phyloP scores from a whole-genome alignment of 2,888 invertebrate genomes.

The Erebia aethiops region DNA sequence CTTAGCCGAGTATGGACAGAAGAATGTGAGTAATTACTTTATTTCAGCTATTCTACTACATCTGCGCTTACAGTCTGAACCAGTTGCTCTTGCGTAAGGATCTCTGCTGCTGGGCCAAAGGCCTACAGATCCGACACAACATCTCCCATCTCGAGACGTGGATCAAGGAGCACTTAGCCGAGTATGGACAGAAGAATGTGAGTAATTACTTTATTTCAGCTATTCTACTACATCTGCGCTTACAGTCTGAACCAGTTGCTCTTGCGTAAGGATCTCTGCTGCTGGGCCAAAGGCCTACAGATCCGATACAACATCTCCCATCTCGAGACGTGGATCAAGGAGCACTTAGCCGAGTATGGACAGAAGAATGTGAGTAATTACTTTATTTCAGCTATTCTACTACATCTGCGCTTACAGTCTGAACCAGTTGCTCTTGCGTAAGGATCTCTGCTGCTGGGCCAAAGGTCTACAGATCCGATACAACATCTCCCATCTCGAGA shows the following conservation, averaged over 20 bases:
- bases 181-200: slow-evolving; percentile 75
- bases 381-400: too few species aligned
- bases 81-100: slow-evolving; percentile 97
- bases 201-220: slow-evolving; percentile 62
- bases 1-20: too few species aligned
- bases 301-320: slow-evolving; percentile 97
- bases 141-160: slow-evolving; percentile 97
- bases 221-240: slow-evolving; percentile 97
- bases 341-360: slow-evolving; percentile 83
- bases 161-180: slow-evolving; percentile 89
- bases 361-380: slow-evolving; percentile 75
- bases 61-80: slow-evolving; percentile 97
- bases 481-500: too few species aligned
- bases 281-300: slow-evolving; percentile 99
- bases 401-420: too few species aligned
- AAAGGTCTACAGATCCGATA: too few species aligned
- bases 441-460: too few species aligned
- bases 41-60: slow-evolving; percentile 91
- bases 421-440: too few species aligned
- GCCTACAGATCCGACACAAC: slow-evolving; percentile 97
- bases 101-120: slow-evolving; percentile 98
- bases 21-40: background rate
- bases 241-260: slow-evolving; percentile 92
- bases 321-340: slow-evolving; percentile 96
- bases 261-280: slow-evolving; percentile 94